Evolutionary conservation across 2,113 vertebrate species (phyloP), one percentile per base, ranked within the genome.

Genomic region (Sturnus vulgaris): DNA sequence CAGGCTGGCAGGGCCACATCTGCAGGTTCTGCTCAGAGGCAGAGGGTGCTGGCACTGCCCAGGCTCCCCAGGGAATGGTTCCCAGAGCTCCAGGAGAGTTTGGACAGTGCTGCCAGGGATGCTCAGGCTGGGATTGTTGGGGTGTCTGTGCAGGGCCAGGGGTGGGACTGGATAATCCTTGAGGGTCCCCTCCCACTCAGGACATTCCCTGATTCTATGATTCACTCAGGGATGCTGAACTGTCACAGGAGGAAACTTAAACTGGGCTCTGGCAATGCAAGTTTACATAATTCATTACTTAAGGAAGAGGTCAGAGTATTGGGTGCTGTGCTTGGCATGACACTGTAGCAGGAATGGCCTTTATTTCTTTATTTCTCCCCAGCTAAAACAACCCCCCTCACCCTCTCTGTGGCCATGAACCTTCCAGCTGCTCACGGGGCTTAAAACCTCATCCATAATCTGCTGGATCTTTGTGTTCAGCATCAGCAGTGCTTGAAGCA

Each of bases 271-370:
- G 50, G 56, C 77, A 21, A 44, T 39, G 79, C 30, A 10, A 44
- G 31, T 93, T 57, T 97, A 72, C 85, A 61, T 92, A 95, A 96
- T 90, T 66, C 69, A 92, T 95, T 52, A 15, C 84, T 81, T 8
- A 61, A 94, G 83, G 93, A 59, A 69, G 79, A 84, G 96, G 86
- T 96, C 96, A 94, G 64, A 94, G 93, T 91, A 75, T 72, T 95
- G 81, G 93, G 91, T 93, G 30, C 86, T 94, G 73, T 57, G 63
- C 95, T 71, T 82, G 55, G 79, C 73, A 69, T 7, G 1, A 3
- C 60, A 12, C 46, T 73, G 53, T 52, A 75, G 77, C 47, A 17
- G 27, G 59, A 61, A 37, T 15, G 28, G 19, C 42, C 19, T 39
- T 27, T 42, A 42, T 42, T 42, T 42, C 40, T 71, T 72, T 46